Evolutionary conservation across 1,140 invertebrate genomes (phyloP).

Genomic region (Sarcophaga peregrina): DNA sequence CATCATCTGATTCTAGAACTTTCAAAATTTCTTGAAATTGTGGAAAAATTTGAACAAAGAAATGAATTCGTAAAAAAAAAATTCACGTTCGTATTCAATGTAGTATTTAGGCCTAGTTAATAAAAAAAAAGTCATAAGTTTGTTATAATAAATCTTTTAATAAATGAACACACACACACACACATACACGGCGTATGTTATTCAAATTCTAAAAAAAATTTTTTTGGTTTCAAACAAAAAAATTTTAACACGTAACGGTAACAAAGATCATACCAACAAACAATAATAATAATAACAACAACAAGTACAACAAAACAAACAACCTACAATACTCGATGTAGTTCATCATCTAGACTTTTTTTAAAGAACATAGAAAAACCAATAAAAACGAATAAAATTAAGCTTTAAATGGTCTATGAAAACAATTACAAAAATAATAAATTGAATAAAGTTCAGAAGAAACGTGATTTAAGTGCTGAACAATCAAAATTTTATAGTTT

Average conservation of each 20-base stretch:
- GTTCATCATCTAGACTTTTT: not conserved
- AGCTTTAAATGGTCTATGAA: no score
- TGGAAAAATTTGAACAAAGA: no score
- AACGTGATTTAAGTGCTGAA: not conserved
- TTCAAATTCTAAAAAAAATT: not conserved
- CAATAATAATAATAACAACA: not conserved
- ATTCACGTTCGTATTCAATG: no score
- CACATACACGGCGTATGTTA: not conserved
- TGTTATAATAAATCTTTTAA: no score
- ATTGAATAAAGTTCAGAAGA: not conserved
- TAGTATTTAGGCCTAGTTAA: no score
- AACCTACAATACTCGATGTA: not conserved
- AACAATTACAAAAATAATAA: not conserved
- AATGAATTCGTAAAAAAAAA: no score
- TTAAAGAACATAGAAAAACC: not conserved
- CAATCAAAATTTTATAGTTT: not conserved
- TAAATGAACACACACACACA: not conserved
- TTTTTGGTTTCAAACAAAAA: not conserved
- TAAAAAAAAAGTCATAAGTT: no score
- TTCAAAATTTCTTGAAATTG: no score
- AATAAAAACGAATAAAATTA: no score
- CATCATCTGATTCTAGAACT: no score
- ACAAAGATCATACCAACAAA: conserved; percentile 4
- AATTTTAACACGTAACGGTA: not conserved
- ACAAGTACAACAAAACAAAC: not conserved